Conservation (phyloP, 2,888 invertebrate genomes). For the Eurytoma californica region DNA sequence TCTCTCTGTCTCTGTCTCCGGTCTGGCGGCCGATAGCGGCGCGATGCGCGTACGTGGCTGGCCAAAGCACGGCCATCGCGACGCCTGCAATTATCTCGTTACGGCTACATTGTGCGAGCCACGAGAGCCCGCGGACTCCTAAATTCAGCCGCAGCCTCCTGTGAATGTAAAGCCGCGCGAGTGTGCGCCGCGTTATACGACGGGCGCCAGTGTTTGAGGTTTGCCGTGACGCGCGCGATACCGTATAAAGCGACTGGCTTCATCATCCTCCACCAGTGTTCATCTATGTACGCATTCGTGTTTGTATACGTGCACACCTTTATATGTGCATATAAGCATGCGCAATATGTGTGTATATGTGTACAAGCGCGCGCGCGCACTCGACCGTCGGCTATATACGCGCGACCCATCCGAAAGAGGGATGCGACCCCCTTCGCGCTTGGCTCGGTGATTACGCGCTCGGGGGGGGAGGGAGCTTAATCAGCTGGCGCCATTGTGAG, state of each 20-base stretch:
- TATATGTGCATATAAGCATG: too few species aligned
- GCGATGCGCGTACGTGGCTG: background rate
- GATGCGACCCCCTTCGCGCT: conserved; percentile 49
- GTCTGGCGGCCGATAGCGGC: conserved; percentile 8
- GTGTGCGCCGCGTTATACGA: background rate
- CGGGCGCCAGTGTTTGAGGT: conserved; percentile 36
- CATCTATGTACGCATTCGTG: background rate
- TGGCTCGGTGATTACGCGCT: conserved; percentile 64
- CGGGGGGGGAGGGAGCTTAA: conserved; percentile 62
- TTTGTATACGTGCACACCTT: background rate
- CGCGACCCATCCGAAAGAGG: conserved; percentile 24
- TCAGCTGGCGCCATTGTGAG: conserved; percentile 68
- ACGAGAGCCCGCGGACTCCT: conserved; percentile 23
- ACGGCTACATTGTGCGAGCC: conserved; percentile 66
- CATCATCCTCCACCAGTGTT: background rate
- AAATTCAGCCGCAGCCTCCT: conserved; percentile 39
- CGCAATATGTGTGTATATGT: too few species aligned
- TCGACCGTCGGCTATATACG: background rate
- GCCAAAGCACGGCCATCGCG: conserved; percentile 11
- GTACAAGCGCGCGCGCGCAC: background rate
- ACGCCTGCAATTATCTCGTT: conserved; percentile 72
- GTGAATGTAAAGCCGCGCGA: conserved; percentile 4
- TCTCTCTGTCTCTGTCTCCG: conserved; percentile 19
- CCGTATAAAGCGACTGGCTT: background rate
- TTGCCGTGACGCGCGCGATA: conserved; percentile 31